Base-by-base conservation (phyloP, 2,113 vertebrate genomes). In the Syngnathus typhle region DNA sequence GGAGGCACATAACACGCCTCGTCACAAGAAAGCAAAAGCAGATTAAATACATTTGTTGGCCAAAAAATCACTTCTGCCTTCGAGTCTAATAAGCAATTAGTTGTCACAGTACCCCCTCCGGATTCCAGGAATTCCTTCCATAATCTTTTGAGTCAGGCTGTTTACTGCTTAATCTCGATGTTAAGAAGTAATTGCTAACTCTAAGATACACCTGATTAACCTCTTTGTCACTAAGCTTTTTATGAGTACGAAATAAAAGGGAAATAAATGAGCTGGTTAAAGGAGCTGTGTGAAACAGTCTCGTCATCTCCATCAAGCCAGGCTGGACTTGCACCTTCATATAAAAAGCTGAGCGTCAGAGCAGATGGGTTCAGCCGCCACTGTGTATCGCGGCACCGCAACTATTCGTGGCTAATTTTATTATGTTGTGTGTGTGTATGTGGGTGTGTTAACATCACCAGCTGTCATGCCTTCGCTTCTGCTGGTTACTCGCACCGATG, bases 31-130 rank as follows among this genome's bases (percentile, higher is more conserved):
- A 63, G 32, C 59, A 59, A 69, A 66, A 54, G 52, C 52, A 54
- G 52, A 54, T 54, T 54, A 23, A 23, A 54, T 9, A 41, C 9
- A 23, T 27, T 54, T n/a, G 23, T 54, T n/a, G 52, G 32, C 18
- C 11, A 39, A n/a, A n/a, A 41, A 41, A 21, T 21, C 16, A 12
- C 19, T 41, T 41, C 10, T n/a, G 16, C 18, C 16, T 10, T 38
- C 19, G 7, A 19, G 59, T 41, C 4, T 9, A 60, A 60, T 39
- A 41, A 39, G 59, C 37, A 60, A 41, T 21, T 60, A 60, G 9
- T 38, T 83, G 68, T 78, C 74, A 80, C 77, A 76, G 64, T 58
- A 12, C 10, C 54, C 56, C 77, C 81, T 69, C 80, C 87, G 82
- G 80, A 37, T 65, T 70, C 47, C 68, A 66, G 74, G 79, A 80